Conservation (phyloP, 2,113 vertebrate genomes). For the Vanacampus margaritifer region DNA sequence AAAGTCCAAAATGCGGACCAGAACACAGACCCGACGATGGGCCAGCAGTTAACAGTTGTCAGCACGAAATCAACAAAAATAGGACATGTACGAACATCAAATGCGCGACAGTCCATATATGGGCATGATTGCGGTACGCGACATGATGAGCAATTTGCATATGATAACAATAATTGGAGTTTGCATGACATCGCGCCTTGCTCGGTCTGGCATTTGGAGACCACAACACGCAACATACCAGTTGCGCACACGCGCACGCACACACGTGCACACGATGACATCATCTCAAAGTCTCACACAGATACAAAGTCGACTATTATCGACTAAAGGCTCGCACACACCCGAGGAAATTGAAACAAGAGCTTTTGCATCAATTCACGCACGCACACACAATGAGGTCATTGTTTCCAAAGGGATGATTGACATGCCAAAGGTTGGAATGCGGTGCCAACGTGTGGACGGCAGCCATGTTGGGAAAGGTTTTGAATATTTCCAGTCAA, state of each 20-base stretch:
- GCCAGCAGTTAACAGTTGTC: too few relatives aligned
- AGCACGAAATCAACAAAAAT: too few relatives aligned
- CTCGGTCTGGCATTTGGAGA: too few relatives aligned
- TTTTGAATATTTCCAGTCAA: too few relatives aligned
- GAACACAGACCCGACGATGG: too few relatives aligned
- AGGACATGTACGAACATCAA: too few relatives aligned
- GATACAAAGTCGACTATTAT: neutral
- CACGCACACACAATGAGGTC: neutral
- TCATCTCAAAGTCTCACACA: neutral
- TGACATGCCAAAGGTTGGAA: neutral
- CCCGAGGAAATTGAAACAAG: neutral
- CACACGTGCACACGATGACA: slow-evolving; percentile 11
- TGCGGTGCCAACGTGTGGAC: neutral
- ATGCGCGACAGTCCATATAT: too few relatives aligned
- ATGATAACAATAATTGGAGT: too few relatives aligned
- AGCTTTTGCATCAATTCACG: neutral
- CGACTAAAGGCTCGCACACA: neutral
- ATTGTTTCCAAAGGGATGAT: neutral
- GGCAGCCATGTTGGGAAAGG: neutral
- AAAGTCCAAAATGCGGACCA: too few relatives aligned
- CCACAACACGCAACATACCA: neutral
- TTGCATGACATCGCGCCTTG: too few relatives aligned
- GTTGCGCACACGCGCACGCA: slow-evolving; percentile 7
- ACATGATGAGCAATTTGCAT: too few relatives aligned
- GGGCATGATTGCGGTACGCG: too few relatives aligned